phyloP scores from a whole-genome alignment of 2,888 invertebrate genomes.

The Noctuana brunneofusca region DNA sequence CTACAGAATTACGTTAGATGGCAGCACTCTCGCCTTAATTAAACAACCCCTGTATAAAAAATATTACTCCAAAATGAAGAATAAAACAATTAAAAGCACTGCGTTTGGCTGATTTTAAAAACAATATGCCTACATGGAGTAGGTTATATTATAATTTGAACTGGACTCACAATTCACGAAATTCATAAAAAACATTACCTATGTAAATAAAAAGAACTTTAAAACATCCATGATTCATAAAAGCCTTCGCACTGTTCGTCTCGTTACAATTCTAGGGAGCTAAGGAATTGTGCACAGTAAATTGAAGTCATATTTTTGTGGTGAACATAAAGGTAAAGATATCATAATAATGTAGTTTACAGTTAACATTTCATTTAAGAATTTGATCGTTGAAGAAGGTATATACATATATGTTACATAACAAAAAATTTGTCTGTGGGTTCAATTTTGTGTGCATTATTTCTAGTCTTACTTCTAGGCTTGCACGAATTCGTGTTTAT shows the following conservation, averaged over 20 bases:
- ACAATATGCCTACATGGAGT: conserved; percentile 25
- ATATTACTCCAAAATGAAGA: conserved; percentile 15
- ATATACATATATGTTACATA: no score
- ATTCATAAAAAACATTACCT: conserved; percentile 8
- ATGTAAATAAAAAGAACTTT: neutral
- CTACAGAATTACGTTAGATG: conserved; percentile 60
- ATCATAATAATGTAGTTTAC: no score
- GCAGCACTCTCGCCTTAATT: conserved; percentile 40
- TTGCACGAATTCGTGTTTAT: conserved; percentile 14
- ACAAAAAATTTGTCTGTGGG: neutral
- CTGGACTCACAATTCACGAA: conserved; percentile 12
- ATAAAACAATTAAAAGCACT: conserved; percentile 18
- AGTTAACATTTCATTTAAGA: no score
- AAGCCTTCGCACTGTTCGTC: neutral
- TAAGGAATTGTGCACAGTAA: neutral
- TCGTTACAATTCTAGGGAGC: neutral
- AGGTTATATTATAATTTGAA: conserved; percentile 17
- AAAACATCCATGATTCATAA: conserved; percentile 11
- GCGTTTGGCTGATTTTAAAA: conserved; percentile 25
- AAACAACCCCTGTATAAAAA: neutral
- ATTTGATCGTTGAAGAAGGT: no score
- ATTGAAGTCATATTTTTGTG: neutral
- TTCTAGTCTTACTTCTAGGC: neutral
- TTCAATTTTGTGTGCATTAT: conserved; percentile 1
- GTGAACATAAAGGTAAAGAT: no score